Evolutionary conservation across 2,113 vertebrate species (phyloP).

Genomic region (Echinops telfairi): DNA sequence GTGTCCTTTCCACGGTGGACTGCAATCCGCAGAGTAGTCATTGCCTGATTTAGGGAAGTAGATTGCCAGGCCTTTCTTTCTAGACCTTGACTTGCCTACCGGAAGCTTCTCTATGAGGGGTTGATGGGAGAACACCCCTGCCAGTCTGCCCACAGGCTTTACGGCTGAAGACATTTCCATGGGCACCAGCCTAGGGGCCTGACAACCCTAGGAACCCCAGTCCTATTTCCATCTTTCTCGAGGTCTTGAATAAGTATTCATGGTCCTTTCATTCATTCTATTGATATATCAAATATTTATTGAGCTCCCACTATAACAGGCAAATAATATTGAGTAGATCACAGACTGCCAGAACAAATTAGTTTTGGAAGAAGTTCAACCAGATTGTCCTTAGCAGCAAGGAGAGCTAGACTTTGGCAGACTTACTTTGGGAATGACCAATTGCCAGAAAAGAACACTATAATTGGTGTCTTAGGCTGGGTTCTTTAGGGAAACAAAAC

Average conservation of each 20-base stretch:
- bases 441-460: neutral
- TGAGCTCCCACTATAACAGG: neutral
- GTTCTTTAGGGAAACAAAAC: too few relatives aligned
- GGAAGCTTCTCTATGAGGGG: neutral
- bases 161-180: neutral
- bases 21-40: neutral
- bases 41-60: neutral
- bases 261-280: neutral
- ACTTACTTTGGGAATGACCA: neutral
- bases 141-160: neutral
- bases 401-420: neutral
- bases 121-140: neutral
- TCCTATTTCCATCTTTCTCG: neutral
- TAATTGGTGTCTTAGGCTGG: too few relatives aligned
- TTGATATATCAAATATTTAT: neutral
- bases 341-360: neutral
- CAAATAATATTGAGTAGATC: neutral
- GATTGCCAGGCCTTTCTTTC: neutral
- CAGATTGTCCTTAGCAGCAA: neutral
- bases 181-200: neutral
- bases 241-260: conserved; percentile 15
- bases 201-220: neutral
- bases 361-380: neutral
- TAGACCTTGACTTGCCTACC: neutral
- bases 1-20: neutral